phyloP scores from a whole-genome alignment of 2,797 vertebrate species.

The Sus cebifrons region DNA sequence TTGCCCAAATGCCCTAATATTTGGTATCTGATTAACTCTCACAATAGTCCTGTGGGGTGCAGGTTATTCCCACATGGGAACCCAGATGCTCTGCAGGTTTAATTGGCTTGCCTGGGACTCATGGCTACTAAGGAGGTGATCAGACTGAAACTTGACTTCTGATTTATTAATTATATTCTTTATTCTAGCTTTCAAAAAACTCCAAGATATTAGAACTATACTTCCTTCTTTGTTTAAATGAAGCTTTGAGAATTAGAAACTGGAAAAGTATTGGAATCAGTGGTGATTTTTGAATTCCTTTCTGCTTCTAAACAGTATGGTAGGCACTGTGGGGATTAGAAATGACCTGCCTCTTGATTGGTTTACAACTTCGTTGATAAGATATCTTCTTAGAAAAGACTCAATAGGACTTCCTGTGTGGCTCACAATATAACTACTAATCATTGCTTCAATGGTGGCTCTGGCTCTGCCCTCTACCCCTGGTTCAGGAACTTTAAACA shows the following conservation, averaged over 20 bases:
- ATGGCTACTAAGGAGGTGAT: not conserved
- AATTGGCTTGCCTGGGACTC: not conserved
- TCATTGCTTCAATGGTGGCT: too few species aligned
- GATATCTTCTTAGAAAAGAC: not conserved
- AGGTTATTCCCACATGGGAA: not conserved
- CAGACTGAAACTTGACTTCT: not conserved
- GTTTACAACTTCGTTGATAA: not conserved
- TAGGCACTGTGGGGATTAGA: not conserved
- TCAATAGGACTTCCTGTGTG: not conserved
- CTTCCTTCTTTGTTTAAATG: slow-evolving; percentile 52
- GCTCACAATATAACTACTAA: too few species aligned
- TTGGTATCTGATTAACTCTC: not conserved
- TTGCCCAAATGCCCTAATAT: not conserved
- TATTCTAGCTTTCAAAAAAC: slow-evolving; percentile 5
- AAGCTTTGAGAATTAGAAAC: slow-evolving; percentile 15
- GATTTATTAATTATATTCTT: not conserved
- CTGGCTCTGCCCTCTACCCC: too few species aligned
- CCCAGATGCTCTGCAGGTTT: not conserved
- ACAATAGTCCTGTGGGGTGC: not conserved
- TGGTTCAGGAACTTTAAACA: too few species aligned
- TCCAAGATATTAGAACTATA: not conserved
- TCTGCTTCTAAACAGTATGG: not conserved
- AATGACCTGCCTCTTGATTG: not conserved
- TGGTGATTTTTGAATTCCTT: not conserved
- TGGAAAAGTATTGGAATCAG: not conserved